Evolutionary conservation across 2,888 invertebrate species (phyloP).

Genomic region (Chymomyza caudatula): DNA sequence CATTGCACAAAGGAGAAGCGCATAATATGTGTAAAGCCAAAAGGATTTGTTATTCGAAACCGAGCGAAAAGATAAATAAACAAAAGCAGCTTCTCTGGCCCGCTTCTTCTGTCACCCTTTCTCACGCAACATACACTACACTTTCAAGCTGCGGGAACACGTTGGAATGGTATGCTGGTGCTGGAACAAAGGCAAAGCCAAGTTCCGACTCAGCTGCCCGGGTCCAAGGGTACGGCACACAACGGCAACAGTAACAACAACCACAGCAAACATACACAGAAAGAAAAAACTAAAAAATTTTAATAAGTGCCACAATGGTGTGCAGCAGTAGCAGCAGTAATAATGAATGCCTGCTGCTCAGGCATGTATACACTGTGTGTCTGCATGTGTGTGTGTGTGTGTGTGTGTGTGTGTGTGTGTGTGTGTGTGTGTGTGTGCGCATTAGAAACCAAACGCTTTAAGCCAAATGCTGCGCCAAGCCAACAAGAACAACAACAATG

Average conservation of each 20-base stretch:
- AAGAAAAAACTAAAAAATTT: conserved; percentile 53
- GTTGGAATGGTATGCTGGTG: neutral
- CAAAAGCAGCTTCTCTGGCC: conserved; percentile 51
- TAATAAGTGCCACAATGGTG: conserved; percentile 68
- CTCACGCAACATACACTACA: neutral
- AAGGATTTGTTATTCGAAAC: conserved; percentile 73
- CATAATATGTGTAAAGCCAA: conserved; percentile 58
- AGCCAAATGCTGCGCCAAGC: conserved; percentile 27
- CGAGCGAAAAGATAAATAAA: conserved; percentile 71
- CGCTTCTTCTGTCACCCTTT: neutral
- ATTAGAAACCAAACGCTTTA: conserved; percentile 23
- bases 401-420: neutral
- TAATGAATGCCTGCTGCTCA: neutral
- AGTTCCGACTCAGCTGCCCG: neutral
- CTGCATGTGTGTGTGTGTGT: neutral
- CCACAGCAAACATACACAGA: neutral
- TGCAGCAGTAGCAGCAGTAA: neutral
- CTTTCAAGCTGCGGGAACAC: neutral
- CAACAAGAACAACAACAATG: conserved; percentile 29
- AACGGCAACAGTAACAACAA: too few relatives aligned
- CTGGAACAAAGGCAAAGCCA: neutral
- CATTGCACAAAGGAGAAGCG: conserved; percentile 55
- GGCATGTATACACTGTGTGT: neutral
- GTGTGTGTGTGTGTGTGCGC: conserved; percentile 7
- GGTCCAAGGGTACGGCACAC: too few relatives aligned